A percentile compares a stretch with the other conserved stretches of the same genome.
Evolutionary conservation across 2,888 invertebrate species (phyloP).

Genomic region (Heliconius charithonia): DNA sequence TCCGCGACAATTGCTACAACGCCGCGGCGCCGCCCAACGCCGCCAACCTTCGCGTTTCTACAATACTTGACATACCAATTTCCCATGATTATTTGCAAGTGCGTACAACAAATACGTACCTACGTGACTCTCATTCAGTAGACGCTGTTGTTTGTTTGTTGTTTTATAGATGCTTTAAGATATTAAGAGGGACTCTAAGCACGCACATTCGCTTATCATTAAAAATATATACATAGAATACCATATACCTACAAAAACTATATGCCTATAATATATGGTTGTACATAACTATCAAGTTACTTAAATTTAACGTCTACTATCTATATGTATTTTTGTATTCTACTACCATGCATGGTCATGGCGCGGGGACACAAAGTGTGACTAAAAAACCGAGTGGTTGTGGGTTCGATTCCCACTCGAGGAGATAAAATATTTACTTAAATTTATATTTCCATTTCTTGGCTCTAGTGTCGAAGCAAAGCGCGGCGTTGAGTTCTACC

Average conservation of each 20-base stretch:
- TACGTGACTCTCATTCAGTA: slow-evolving; percentile 39
- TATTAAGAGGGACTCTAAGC: background rate
- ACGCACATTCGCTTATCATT: slow-evolving; percentile 3
- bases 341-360: too few species aligned
- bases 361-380: too few species aligned
- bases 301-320: background rate
- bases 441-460: too few species aligned
- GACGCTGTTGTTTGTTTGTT: slow-evolving; percentile 26
- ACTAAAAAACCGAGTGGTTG: too few species aligned
- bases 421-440: too few species aligned
- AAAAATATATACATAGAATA: background rate
- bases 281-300: too few species aligned
- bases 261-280: too few species aligned
- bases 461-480: too few species aligned
- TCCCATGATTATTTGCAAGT: slow-evolving; percentile 47
- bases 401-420: too few species aligned
- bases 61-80: slow-evolving; percentile 57
- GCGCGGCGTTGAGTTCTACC: too few species aligned
- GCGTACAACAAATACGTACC: slow-evolving; percentile 41
- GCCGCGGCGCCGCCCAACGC: slow-evolving; percentile 70
- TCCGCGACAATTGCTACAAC: slow-evolving; percentile 79
- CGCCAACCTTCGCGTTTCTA: slow-evolving; percentile 55
- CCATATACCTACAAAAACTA: background rate
- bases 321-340: too few species aligned
- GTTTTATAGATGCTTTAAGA: slow-evolving; percentile 33